Conservation (phyloP, 2,888 invertebrate genomes). For the Dicycla oo region DNA sequence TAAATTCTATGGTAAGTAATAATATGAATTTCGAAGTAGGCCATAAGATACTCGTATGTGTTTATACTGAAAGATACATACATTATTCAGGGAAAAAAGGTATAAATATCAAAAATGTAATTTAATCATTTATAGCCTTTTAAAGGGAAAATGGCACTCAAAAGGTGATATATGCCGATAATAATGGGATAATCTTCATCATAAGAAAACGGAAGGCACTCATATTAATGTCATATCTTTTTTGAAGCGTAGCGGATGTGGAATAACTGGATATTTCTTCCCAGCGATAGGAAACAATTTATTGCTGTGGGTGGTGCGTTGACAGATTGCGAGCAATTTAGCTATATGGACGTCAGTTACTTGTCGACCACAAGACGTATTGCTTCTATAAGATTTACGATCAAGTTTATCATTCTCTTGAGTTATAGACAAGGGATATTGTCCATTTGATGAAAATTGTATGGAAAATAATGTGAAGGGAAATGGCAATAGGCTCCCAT, state of each 20-base stretch:
- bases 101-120: conserved; percentile 17
- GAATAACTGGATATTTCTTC: conserved; percentile 39
- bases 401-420: conserved; percentile 22
- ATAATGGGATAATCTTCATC: conserved; percentile 34
- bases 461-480: not conserved
- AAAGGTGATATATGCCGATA: conserved; percentile 22
- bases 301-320: conserved; percentile 31
- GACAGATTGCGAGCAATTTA: conserved; percentile 55
- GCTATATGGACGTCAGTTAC: conserved; percentile 20
- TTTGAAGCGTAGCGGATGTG: conserved; percentile 16
- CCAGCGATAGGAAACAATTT: conserved; percentile 51
- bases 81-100: conserved; percentile 1
- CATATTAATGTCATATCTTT: conserved; percentile 23
- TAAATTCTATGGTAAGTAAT: conserved; percentile 32
- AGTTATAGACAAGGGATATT: conserved; percentile 3
- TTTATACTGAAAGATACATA: conserved; percentile 6
- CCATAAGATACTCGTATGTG: conserved; percentile 14
- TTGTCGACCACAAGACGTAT: conserved; percentile 41
- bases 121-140: conserved; percentile 2
- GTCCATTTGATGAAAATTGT: not conserved
- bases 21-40: conserved; percentile 22
- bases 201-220: conserved; percentile 12
- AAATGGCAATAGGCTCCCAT: not conserved
- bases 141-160: conserved; percentile 5
- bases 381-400: conserved; percentile 34